A percentile compares a stretch with the other conserved stretches of the same genome.
Conservation (phyloP, 2,113 vertebrate genomes). For the Ranitomeya imitator region DNA sequence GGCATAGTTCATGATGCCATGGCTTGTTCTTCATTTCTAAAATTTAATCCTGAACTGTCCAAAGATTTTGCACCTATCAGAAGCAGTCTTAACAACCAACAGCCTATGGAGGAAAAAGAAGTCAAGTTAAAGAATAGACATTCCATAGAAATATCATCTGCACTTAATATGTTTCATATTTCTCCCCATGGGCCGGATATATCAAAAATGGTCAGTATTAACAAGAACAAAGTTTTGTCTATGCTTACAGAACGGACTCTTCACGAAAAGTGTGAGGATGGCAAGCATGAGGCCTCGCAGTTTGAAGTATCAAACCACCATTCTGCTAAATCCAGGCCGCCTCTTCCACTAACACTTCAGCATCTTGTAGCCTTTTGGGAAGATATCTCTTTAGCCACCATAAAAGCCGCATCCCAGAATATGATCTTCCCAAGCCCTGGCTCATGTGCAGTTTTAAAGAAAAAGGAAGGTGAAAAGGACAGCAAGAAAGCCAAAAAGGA, state of each 20-base stretch:
- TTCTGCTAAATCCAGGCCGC: conserved; percentile 84
- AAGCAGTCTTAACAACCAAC: conserved; percentile 85
- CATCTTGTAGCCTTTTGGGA: conserved; percentile 98
- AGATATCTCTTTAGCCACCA: conserved; percentile 96
- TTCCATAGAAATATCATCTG: conserved; percentile 96
- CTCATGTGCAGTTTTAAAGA: conserved; percentile 94
- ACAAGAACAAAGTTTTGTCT: conserved; percentile 98
- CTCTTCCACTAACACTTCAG: conserved; percentile 92
- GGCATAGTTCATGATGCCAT: conserved; percentile 98
- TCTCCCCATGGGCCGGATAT: conserved; percentile 96
- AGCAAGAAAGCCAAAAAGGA: conserved; percentile 94
- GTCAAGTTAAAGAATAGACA: conserved; percentile 96
- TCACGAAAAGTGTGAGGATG: conserved; percentile 94
- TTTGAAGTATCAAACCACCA: conserved; percentile 85
- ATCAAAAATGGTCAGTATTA: conserved; percentile 99
- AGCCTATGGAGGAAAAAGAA: conserved; percentile 90
- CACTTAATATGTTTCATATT: conserved; percentile 98
- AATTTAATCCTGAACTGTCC: conserved; percentile 96
- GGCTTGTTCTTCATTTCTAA: conserved; percentile 98
- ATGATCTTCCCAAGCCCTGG: conserved; percentile 99
- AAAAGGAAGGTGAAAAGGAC: conserved; percentile 96
- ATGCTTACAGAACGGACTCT: conserved; percentile 97
- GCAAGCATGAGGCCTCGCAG: conserved; percentile 79
- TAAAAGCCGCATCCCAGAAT: conserved; percentile 97
- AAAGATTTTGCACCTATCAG: conserved; percentile 97